These are phyloP conservation scores for Enteromius argenteus DNA, from an alignment of 2,797 vertebrate species.

Conservation along the genomic window DNA sequence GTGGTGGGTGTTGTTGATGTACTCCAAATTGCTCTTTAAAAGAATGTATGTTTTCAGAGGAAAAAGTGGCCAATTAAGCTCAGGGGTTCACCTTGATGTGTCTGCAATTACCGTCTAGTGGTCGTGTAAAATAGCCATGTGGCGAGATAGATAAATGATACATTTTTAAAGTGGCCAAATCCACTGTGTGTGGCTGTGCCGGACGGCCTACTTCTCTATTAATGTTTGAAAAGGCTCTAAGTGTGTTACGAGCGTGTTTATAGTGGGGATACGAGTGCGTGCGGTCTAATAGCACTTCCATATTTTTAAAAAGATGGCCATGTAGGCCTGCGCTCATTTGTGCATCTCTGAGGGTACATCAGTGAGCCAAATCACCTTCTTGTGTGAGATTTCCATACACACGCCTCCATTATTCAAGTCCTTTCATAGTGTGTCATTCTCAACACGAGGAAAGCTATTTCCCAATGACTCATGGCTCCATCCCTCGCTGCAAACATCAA, in stretches of 20 bases:
- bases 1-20: slow-evolving; percentile 57
- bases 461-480: slow-evolving; percentile 45
- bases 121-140: slow-evolving; percentile 53
- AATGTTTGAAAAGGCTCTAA: slow-evolving; percentile 55
- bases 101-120: slow-evolving; percentile 63
- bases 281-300: slow-evolving; percentile 18
- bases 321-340: not conserved
- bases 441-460: slow-evolving; percentile 46
- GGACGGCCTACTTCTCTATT: slow-evolving; percentile 31
- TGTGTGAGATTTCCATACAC: slow-evolving; percentile 8
- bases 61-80: slow-evolving; percentile 65
- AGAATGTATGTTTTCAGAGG: slow-evolving; percentile 63
- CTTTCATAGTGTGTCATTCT: slow-evolving; percentile 39
- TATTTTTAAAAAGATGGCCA: slow-evolving; percentile 11
- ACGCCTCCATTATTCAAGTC: slow-evolving; percentile 28
- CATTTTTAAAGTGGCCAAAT: slow-evolving; percentile 32
- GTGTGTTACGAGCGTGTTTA: slow-evolving; percentile 30
- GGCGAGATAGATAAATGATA: slow-evolving; percentile 51
- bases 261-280: not conserved
- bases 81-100: slow-evolving; percentile 59
- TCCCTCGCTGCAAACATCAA: slow-evolving; percentile 52
- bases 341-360: slow-evolving; percentile 43
- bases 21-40: slow-evolving; percentile 70
- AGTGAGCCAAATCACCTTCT: slow-evolving; percentile 35
- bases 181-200: slow-evolving; percentile 1